phyloP scores from a whole-genome alignment of 2,888 invertebrate genomes.

The Archaeoteleia sp. region DNA sequence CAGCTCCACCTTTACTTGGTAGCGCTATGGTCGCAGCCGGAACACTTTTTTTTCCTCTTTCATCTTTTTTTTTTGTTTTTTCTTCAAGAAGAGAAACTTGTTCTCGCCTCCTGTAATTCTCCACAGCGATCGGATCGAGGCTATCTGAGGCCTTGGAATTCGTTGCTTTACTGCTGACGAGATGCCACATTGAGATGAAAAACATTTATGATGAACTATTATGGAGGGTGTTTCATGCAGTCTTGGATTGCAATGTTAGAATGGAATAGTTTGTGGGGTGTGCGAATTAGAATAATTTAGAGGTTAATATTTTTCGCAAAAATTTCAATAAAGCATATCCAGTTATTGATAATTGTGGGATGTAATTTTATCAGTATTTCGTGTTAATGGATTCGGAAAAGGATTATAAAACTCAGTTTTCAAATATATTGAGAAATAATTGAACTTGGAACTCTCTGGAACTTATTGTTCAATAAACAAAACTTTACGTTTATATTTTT shows the following conservation, averaged over 20 bases:
- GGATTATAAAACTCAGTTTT: too few species aligned
- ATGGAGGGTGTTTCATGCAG: constrained; percentile 33
- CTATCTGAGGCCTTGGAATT: constrained; percentile 47
- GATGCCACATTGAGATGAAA: constrained; percentile 50
- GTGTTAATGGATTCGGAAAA: too few species aligned
- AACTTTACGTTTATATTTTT: too few species aligned
- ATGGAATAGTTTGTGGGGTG: constrained; percentile 1
- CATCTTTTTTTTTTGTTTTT: constrained; percentile 19
- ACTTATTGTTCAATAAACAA: too few species aligned
- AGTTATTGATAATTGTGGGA: too few species aligned
- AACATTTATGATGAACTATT: constrained; percentile 48
- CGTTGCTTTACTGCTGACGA: constrained; percentile 37
- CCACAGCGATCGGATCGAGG: constrained; percentile 40
- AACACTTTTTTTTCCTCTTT: constrained; percentile 17
- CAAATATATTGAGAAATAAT: too few species aligned
- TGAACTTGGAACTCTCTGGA: too few species aligned
- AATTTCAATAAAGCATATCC: too few species aligned
- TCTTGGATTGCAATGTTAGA: constrained; percentile 35
- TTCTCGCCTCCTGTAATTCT: constrained; percentile 51
- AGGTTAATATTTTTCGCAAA: too few species aligned
- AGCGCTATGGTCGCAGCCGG: constrained; percentile 30
- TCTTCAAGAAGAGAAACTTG: constrained; percentile 43
- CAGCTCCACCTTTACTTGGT: constrained; percentile 47
- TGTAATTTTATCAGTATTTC: too few species aligned
- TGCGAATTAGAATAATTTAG: too few species aligned